These are phyloP conservation scores for Oncorhynchus nerka DNA, from an alignment of 2,113 vertebrate species.

Conservation along the genomic window DNA sequence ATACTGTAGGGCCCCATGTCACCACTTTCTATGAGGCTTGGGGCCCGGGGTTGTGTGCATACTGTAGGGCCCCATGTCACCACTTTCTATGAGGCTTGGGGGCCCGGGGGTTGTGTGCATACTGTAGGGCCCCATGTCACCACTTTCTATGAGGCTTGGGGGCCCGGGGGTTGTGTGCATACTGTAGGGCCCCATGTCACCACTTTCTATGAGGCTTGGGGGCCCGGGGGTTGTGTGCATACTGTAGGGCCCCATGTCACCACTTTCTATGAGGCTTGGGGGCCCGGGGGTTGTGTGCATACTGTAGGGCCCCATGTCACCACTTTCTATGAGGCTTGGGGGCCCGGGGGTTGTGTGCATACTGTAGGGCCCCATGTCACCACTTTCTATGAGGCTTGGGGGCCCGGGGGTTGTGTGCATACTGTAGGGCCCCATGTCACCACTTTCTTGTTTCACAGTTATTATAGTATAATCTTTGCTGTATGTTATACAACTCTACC, in stretches of 20 bases:
- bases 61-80: slow-evolving; percentile 11
- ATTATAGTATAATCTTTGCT: neutral
- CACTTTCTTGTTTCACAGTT: neutral
- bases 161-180: no score
- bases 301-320: slow-evolving; percentile 11
- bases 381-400: neutral
- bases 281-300: no score
- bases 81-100: neutral
- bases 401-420: no score
- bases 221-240: no score
- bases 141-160: neutral
- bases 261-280: neutral
- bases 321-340: neutral
- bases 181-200: slow-evolving; percentile 11
- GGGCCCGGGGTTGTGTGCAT: no score
- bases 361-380: slow-evolving; percentile 11
- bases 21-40: neutral
- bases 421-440: slow-evolving; percentile 11
- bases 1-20: neutral
- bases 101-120: no score
- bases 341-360: no score
- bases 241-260: slow-evolving; percentile 11
- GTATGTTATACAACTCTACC: neutral
- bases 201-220: neutral
- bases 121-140: slow-evolving; percentile 11